Conservation (phyloP, 2,888 invertebrate species). For the Agrenia bidenticulata region DNA sequence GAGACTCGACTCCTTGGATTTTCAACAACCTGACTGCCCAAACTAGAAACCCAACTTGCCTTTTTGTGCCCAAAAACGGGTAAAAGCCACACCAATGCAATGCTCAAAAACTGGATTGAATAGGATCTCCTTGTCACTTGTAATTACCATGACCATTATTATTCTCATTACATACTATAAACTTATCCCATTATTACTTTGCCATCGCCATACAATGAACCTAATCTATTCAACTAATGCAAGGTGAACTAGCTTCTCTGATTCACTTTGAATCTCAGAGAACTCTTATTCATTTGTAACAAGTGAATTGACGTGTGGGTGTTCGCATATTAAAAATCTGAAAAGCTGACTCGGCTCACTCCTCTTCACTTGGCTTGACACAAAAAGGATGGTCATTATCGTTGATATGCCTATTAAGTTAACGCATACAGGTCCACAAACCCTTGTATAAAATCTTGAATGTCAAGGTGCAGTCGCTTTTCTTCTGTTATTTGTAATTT, state of each 20-base stretch:
- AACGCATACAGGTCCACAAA: no score
- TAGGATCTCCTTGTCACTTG: conserved; percentile 12
- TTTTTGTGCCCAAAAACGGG: conserved; percentile 8
- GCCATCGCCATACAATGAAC: background rate
- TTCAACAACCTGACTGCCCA: no score
- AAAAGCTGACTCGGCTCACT: background rate
- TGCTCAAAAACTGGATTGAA: conserved; percentile 10
- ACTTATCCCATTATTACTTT: background rate
- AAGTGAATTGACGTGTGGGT: conserved; percentile 11
- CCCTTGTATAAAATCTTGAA: no score
- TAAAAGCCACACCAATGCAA: background rate
- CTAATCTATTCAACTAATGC: background rate
- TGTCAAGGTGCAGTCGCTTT: no score
- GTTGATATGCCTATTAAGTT: no score
- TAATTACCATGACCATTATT: conserved; percentile 6
- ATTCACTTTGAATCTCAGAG: background rate
- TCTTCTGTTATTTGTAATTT: no score
- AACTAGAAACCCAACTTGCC: background rate
- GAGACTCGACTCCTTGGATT: no score
- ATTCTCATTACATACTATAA: background rate
- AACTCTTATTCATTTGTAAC: conserved; percentile 7
- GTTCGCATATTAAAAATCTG: conserved; percentile 11
- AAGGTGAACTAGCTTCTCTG: conserved; percentile 7
- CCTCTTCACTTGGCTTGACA: conserved; percentile 1
- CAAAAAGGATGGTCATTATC: conserved; percentile 4